phyloP scores from a whole-genome alignment of 2,113 vertebrate species.

The Tyto alba region DNA sequence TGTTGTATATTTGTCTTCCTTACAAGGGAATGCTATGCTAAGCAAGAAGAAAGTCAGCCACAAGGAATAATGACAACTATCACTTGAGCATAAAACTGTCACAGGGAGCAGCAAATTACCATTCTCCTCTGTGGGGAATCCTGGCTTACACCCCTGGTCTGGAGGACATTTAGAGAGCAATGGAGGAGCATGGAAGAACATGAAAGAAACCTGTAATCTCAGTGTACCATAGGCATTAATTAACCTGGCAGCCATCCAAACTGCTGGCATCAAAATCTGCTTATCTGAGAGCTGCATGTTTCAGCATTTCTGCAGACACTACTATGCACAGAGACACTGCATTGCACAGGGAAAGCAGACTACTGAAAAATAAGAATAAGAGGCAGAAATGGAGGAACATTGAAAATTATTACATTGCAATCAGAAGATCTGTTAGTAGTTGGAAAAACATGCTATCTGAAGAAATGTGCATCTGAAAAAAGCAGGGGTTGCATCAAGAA shows the following conservation, averaged over 20 bases:
- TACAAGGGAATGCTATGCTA: slow-evolving; percentile 21
- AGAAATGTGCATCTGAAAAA: not conserved
- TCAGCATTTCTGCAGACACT: not conserved
- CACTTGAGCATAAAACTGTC: not conserved
- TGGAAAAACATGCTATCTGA: not conserved
- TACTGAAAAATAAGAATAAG: not conserved
- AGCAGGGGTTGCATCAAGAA: not conserved
- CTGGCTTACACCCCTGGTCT: not conserved
- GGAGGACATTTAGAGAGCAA: slow-evolving; percentile 24
- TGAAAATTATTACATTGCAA: not conserved
- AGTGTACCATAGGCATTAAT: slow-evolving; percentile 27
- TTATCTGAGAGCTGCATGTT: slow-evolving; percentile 58
- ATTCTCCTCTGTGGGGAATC: not conserved
- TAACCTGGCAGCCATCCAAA: slow-evolving; percentile 42
- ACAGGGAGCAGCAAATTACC: not conserved
- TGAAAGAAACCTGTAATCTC: slow-evolving; percentile 58
- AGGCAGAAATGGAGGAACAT: not conserved
- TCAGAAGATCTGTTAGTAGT: not conserved
- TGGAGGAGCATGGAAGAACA: slow-evolving; percentile 39
- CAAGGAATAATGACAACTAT: slow-evolving; percentile 10
- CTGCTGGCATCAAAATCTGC: not conserved
- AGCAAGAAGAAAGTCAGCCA: not conserved
- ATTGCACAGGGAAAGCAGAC: not conserved
- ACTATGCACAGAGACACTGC: not conserved
- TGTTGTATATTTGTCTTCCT: not conserved